These are phyloP conservation scores for Apodemia duryi DNA, from an alignment of 2,888 invertebrate genomes.

Conservation along the genomic window DNA sequence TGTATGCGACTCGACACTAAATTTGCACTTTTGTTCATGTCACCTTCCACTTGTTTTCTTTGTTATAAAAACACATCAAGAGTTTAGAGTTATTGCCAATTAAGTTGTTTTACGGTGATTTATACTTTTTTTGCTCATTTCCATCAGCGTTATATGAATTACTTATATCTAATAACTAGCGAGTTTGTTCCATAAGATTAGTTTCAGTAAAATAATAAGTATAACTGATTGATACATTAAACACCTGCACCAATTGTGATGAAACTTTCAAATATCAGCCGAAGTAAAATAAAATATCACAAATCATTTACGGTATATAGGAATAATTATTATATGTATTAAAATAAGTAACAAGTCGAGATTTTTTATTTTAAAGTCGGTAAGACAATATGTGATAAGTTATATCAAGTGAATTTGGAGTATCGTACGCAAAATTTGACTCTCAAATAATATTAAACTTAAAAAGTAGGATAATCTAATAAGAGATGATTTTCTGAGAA, in stretches of 20 bases:
- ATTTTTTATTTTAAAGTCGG: not conserved
- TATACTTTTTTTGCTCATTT: not conserved
- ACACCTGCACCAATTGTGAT: constrained; percentile 7
- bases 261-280: not conserved
- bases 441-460: too few species aligned
- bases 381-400: not conserved
- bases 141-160: not conserved
- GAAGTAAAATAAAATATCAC: constrained; percentile 8
- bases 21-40: too few species aligned
- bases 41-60: too few species aligned
- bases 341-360: not conserved
- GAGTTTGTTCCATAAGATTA: constrained; percentile 14
- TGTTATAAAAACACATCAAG: too few species aligned
- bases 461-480: too few species aligned
- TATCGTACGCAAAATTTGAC: not conserved
- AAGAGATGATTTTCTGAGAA: too few species aligned
- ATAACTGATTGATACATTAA: not conserved
- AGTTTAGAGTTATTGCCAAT: not conserved
- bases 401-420: not conserved
- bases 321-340: not conserved
- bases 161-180: constrained; percentile 8
- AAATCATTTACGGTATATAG: constrained; percentile 5
- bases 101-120: not conserved
- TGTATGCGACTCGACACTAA: too few species aligned
- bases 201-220: constrained; percentile 10